Evolutionary conservation across 2,797 vertebrate species (phyloP), one percentile per base, ranked within the genome.

Genomic region (Xerus rutilus): DNA sequence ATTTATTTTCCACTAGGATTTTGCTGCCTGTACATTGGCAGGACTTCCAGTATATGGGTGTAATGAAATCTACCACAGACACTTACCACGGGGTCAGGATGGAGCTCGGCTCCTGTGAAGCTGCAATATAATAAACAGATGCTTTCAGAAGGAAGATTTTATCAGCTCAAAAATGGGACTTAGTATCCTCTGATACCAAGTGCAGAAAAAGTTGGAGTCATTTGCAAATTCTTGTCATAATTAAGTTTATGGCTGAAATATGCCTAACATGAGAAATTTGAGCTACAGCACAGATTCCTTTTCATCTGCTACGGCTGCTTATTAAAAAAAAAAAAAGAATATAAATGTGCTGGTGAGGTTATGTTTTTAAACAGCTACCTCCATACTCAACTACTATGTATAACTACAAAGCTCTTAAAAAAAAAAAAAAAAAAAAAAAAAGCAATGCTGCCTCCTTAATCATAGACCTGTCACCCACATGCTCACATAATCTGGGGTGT

Each of bases 1-100:
- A 99, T 99, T 99, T 99, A 99, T 99, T 99, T 99, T 99, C 99
- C 99, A 99, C 99, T 98, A 99, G 99, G 99, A 99, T 99, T 99
- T 99, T 99, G 98, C 99, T 99, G 99, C 99, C 99, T 99, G 99
- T 99, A 99, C 99, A 99, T 99, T 99, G 99, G 99, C 99, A 99
- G 99, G 98, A 99, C 99, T 99, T 99, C 99, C 99, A 99, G 99
- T 99, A 99, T 99, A 99, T 99, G 99, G 99, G 99, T 99, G 99
- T 99, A 99, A 99, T 99, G 99, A 99, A 99, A 99, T 99, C 99
- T 99, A 99, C 99, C 99, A 98, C 99, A 99, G 99, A 99, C 99
- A 99, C 99, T 99, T 99, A 99, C 99, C 99, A 99, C 99, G 97
- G 98, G 99, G 99, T 99, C 99, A 99, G 99, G 98, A 98, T 98